These are phyloP conservation scores for Lipophrys pholis DNA, from an alignment of 2,113 vertebrate genomes.

Conservation along the genomic window DNA sequence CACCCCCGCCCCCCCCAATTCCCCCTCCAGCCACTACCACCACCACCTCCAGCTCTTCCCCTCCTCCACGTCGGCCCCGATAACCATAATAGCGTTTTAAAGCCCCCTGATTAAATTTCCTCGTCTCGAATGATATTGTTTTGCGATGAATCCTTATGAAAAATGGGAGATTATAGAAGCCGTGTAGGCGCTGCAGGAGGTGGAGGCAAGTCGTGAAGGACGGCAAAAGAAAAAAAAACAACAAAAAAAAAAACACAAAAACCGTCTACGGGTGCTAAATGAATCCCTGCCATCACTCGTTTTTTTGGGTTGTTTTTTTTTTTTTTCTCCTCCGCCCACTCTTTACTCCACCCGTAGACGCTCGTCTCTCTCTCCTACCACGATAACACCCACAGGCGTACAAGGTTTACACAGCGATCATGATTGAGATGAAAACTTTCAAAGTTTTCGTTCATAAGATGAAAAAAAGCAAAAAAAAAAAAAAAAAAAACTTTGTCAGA, in stretches of 20 bases:
- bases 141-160: constrained; percentile 81
- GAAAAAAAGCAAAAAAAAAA: constrained; percentile 9
- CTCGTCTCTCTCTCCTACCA: not conserved
- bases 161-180: constrained; percentile 74
- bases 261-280: constrained; percentile 57
- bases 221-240: too few relatives aligned
- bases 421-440: constrained; percentile 7
- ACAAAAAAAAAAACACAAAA: not conserved
- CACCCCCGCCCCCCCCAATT: constrained; percentile 34
- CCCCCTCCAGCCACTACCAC: constrained; percentile 3
- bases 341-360: constrained; percentile 33
- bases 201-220: constrained; percentile 21
- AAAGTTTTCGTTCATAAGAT: too few relatives aligned
- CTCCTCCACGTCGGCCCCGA: constrained; percentile 26
- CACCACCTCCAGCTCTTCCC: constrained; percentile 42
- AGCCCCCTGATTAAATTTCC: constrained; percentile 81
- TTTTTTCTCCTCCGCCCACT: constrained; percentile 34
- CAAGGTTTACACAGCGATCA: constrained; percentile 11
- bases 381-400: constrained; percentile 9
- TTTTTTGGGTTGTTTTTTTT: not conserved
- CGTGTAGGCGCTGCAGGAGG: constrained; percentile 41
- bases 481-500: not conserved
- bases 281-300: constrained; percentile 61
- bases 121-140: constrained; percentile 82
- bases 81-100: constrained; percentile 83